Evolutionary conservation across 2,888 invertebrate genomes (phyloP).

Genomic region (Lissocephala sabroskyi): DNA sequence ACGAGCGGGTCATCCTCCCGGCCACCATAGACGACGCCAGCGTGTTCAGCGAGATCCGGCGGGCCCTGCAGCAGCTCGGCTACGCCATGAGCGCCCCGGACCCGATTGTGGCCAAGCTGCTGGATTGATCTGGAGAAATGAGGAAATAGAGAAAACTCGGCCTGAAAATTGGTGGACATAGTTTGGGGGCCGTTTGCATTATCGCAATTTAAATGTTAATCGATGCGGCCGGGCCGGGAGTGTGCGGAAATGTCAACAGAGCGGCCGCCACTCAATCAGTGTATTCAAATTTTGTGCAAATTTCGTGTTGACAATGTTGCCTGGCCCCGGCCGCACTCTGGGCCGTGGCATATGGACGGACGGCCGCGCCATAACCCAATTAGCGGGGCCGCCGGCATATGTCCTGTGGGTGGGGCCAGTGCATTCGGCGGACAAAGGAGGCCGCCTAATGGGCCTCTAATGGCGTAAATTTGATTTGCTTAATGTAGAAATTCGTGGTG

Average conservation of each 20-base stretch:
- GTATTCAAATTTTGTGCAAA: slow-evolving; percentile 70
- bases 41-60: slow-evolving; percentile 85
- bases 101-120: slow-evolving; percentile 70
- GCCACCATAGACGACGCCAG: slow-evolving; percentile 90
- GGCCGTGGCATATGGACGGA: slow-evolving; percentile 29
- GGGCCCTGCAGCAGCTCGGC: slow-evolving; percentile 82
- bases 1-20: slow-evolving; percentile 84
- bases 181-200: slow-evolving; percentile 17
- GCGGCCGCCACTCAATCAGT: slow-evolving; percentile 56
- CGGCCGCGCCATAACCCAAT: slow-evolving; percentile 36
- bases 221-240: slow-evolving; percentile 4
- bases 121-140: slow-evolving; percentile 32
- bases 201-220: slow-evolving; percentile 54
- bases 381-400: too few species aligned
- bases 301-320: slow-evolving; percentile 24
- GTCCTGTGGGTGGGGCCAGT: too few species aligned
- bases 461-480: slow-evolving; percentile 7
- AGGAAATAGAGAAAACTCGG: neutral
- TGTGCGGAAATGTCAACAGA: slow-evolving; percentile 1
- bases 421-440: too few species aligned
- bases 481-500: slow-evolving; percentile 5
- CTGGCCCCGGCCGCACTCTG: too few species aligned
- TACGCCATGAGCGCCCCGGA: slow-evolving; percentile 83
- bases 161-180: neutral
- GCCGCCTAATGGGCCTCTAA: neutral